phyloP scores from a whole-genome alignment of 2,113 vertebrate genomes.

The Progne subis region DNA sequence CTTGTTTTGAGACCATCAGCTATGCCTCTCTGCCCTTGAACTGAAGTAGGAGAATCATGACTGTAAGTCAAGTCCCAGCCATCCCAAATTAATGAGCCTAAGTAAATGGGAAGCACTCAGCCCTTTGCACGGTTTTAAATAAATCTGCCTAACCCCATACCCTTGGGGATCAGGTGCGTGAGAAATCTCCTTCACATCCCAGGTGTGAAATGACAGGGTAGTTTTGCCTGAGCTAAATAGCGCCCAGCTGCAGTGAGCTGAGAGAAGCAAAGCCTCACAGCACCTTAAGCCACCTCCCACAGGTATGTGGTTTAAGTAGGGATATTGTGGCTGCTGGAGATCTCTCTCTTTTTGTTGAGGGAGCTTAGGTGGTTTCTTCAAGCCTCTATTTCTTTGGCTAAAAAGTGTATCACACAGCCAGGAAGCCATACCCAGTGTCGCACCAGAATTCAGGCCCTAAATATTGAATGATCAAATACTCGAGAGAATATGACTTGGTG shows the following conservation, averaged over 20 bases:
- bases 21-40: not conserved
- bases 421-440: not conserved
- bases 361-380: not conserved
- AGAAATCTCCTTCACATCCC: not conserved
- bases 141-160: not conserved
- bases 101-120: not conserved
- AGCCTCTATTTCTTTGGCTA: not conserved
- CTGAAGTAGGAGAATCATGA: not conserved
- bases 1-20: not conserved
- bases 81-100: not conserved
- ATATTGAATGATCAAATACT: not conserved
- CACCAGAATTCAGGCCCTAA: not conserved
- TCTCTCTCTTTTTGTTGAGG: not conserved
- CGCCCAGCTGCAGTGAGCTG: not conserved
- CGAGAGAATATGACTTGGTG: not conserved
- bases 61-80: not conserved
- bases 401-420: not conserved
- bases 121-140: not conserved
- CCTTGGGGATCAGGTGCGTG: not conserved
- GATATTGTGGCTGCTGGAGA: not conserved
- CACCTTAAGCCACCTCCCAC: not conserved
- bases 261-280: not conserved
- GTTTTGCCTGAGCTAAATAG: not conserved
- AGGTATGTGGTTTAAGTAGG: not conserved
- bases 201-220: not conserved